Base-by-base conservation (phyloP, 2,888 invertebrate species). In the Apodemia duryi region DNA sequence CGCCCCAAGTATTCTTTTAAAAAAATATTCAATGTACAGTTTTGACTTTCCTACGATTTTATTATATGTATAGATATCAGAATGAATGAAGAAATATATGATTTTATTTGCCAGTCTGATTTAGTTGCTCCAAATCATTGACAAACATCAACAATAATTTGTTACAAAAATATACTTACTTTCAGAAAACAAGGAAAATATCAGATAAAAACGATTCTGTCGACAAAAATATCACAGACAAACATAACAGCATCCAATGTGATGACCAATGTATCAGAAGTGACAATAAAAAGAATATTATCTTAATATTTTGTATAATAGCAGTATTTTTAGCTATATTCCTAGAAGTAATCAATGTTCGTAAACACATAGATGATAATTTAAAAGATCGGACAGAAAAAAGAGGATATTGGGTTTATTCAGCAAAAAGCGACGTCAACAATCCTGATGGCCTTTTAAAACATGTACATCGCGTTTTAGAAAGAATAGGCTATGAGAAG, bases 401-500 rank as follows among this genome's bases (percentile, higher is more conserved):
- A 69, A 79, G 74, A 63, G 74, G 74, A 49, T 95, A 94, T 77
- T 94, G 95, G 91, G 92, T 94, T 1, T 95, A 93, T 73, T 93
- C 94, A 0, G 91, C 84, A 65, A 82, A 86, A 69, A 77, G 78
- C 5, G 84, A 88, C n/a, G 93, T 94, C 1, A 93, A 95, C 43
- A 92, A 92, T 46, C 81, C 81, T 66, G 93, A 93, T 60, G 95
- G 96, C 0, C 93, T 96, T 72, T 88, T 98, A 66, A 94, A 94
- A 76, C 98, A 99, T 84, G 96, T 99, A 0, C 94, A 95, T 76
- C 90, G 94, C 46, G 95, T 98, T 1, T 92, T 99, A 69, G 91
- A 95, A 9, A 91, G 95, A 70, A 82, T 97, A 13, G 98, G 98
- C 0, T 98, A 95, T 75, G 84, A 93, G 66, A 92, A 94, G 70